These are phyloP conservation scores for Eleginops maclovinus DNA, from an alignment of 2,113 vertebrate genomes.

Conservation along the genomic window DNA sequence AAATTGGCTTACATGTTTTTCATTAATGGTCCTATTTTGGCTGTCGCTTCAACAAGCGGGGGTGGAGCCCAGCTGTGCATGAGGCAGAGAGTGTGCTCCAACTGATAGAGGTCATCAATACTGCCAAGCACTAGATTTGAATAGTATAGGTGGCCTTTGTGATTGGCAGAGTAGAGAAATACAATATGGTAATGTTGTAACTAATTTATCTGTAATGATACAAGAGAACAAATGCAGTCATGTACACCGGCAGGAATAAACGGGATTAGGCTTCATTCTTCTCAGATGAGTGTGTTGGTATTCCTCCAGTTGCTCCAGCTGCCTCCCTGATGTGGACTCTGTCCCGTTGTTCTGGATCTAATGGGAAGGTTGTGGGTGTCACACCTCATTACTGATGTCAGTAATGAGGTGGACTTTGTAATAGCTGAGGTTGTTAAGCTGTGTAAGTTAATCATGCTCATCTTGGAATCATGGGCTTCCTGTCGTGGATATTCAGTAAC, in stretches of 20 bases:
- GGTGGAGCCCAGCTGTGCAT: slow-evolving; percentile 37
- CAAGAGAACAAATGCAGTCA: slow-evolving; percentile 16
- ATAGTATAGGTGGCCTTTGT: not conserved
- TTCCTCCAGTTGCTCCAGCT: slow-evolving; percentile 65
- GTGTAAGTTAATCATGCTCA: slow-evolving; percentile 18
- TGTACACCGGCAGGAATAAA: slow-evolving; percentile 32
- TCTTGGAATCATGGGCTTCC: slow-evolving; percentile 40
- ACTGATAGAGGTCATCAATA: not conserved
- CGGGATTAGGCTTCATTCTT: slow-evolving; percentile 49
- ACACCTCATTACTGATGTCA: slow-evolving; percentile 60
- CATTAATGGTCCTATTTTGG: slow-evolving; percentile 30
- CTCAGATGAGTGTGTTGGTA: slow-evolving; percentile 42
- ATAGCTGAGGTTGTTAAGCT: slow-evolving; percentile 20
- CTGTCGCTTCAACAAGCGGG: slow-evolving; percentile 6
- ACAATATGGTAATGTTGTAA: not conserved
- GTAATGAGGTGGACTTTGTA: slow-evolving; percentile 44
- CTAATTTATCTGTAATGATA: slow-evolving; percentile 17
- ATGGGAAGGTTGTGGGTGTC: slow-evolving; percentile 48
- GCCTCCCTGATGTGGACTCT: slow-evolving; percentile 20
- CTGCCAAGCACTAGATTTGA: slow-evolving; percentile 5
- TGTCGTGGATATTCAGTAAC: slow-evolving; percentile 34
- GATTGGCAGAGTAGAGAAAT: slow-evolving; percentile 4
- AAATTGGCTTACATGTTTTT: slow-evolving; percentile 43
- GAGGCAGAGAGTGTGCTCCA: not conserved
- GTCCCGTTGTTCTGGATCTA: slow-evolving; percentile 11